These are phyloP conservation scores for Protosalanx chinensis DNA, from an alignment of 2,797 vertebrate species.

Conservation along the genomic window DNA sequence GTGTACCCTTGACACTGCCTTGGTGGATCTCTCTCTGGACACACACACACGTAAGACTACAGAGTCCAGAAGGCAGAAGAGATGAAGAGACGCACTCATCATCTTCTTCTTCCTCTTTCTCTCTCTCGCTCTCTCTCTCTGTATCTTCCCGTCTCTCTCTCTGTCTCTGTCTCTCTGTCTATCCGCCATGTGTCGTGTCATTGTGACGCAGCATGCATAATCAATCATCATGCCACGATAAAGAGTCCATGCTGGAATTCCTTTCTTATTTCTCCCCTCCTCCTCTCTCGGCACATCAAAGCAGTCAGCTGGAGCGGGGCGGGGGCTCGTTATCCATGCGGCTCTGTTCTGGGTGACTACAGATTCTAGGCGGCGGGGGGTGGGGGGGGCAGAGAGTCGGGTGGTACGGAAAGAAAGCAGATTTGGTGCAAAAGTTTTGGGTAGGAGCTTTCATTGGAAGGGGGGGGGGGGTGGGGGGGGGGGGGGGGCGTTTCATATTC, in stretches of 20 bases:
- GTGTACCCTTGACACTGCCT: too few relatives aligned
- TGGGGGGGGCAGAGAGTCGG: background rate
- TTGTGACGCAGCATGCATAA: constrained; percentile 35
- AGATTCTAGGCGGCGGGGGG: constrained; percentile 4
- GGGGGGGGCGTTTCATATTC: background rate
- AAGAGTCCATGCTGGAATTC: constrained; percentile 7
- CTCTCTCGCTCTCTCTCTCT: background rate
- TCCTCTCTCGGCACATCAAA: constrained; percentile 42
- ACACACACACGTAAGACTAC: background rate
- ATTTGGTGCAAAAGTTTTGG: constrained; percentile 22
- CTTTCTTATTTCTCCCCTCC: background rate
- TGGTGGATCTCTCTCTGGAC: background rate
- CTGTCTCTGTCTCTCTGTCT: background rate
- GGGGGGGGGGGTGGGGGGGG: background rate
- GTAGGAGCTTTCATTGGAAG: constrained; percentile 23
- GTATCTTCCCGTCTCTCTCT: background rate
- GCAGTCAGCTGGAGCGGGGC: constrained; percentile 27
- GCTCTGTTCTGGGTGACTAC: constrained; percentile 5
- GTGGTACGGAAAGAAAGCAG: constrained; percentile 14
- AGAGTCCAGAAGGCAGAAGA: background rate
- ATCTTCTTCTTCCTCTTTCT: too few relatives aligned
- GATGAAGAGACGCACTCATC: too few relatives aligned
- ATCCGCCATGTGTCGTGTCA: constrained; percentile 35
- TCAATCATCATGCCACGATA: constrained; percentile 37
- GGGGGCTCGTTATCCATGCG: constrained; percentile 29